Conservation (phyloP, 2,797 vertebrate species). For the Cirrhinus mrigala region DNA sequence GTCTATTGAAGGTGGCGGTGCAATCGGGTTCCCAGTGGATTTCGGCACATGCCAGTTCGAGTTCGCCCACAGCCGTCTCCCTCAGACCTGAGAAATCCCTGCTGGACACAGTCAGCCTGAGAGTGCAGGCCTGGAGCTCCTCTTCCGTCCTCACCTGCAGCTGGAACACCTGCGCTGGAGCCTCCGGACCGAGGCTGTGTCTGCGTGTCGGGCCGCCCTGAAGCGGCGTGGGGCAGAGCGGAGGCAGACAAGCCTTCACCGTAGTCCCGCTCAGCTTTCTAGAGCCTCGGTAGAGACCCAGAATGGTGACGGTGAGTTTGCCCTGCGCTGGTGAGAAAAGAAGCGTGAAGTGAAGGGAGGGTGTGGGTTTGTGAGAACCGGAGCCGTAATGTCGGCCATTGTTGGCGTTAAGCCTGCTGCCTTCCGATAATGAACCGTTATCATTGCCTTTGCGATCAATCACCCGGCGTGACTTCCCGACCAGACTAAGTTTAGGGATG, state of each 20-base stretch:
- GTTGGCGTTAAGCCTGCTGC: slow-evolving; percentile 59
- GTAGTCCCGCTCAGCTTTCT: slow-evolving; percentile 73
- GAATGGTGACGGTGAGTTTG: slow-evolving; percentile 75
- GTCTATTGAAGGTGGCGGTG: slow-evolving; percentile 69
- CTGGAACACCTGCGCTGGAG: slow-evolving; percentile 73
- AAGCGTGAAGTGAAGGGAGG: slow-evolving; percentile 78
- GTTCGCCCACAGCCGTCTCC: slow-evolving; percentile 76
- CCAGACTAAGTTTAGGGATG: slow-evolving; percentile 75
- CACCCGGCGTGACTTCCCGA: slow-evolving; percentile 60
- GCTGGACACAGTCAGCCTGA: slow-evolving; percentile 77
- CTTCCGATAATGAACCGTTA: slow-evolving; percentile 66
- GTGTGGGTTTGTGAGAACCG: slow-evolving; percentile 64
- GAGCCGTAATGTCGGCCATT: slow-evolving; percentile 63
- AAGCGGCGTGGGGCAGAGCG: slow-evolving; percentile 73
- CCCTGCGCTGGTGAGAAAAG: slow-evolving; percentile 73
- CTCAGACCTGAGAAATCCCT: slow-evolving; percentile 81
- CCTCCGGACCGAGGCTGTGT: slow-evolving; percentile 75
- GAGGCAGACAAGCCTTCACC: slow-evolving; percentile 79
- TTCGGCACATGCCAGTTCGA: slow-evolving; percentile 78
- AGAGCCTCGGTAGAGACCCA: slow-evolving; percentile 74
- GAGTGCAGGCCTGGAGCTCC: slow-evolving; percentile 72
- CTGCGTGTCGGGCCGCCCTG: slow-evolving; percentile 66
- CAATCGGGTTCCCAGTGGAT: slow-evolving; percentile 75
- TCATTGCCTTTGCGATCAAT: slow-evolving; percentile 71
- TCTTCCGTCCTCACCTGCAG: slow-evolving; percentile 76